Base-by-base conservation (phyloP, 2,888 invertebrate species). In the Rhagophthalmus giganteus region DNA sequence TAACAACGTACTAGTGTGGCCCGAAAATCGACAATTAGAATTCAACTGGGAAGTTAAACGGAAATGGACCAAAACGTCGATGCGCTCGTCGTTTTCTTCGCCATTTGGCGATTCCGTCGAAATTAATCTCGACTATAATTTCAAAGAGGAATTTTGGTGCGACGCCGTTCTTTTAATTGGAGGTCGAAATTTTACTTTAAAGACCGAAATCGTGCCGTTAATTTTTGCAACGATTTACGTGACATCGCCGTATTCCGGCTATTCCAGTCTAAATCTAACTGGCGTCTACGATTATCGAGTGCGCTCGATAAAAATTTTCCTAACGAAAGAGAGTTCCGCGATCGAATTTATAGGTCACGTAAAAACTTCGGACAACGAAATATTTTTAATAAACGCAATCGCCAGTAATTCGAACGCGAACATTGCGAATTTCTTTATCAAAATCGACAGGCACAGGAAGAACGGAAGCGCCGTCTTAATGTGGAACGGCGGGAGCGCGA, bases 391-490 rank as follows among this genome's bases (percentile, higher is more conserved):
- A 4, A 37, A 42, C 33, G 11, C 50, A 31, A n/a, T 30, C 13
- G 32, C 41, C 7, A 25, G 24, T 9, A 32, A 49, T 38, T 25
- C 32, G 9, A 31, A 39, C 26, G n/a, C 39, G 30, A 34, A 24
- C 45, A 10, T 41, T 25, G 39, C 42, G 13, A 40, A 50, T 20
- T 25, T 39, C 6, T 15, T 35, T 11, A 8, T 55, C 0, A 33
- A 42, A 28, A 12, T 47, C 6, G 20, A 32, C 14, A 14, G 14
- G 2, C 6, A 4, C 2, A 14, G n/a, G 2, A 41, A 32, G 25
- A 56, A 54, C 15, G 38, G 56, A 6, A 51, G 49, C n/a, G 50
- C 37, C 5, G 20, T 37, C 8, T 16, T 58, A 15, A 16, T 27
- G 9, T 56, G 52, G 38, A 42, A 32, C 8, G 16, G 45, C 11